Evolutionary conservation across 2,113 vertebrate genomes (phyloP), one percentile per base, ranked within the genome.

Genomic region (Megaleporinus macrocephalus): DNA sequence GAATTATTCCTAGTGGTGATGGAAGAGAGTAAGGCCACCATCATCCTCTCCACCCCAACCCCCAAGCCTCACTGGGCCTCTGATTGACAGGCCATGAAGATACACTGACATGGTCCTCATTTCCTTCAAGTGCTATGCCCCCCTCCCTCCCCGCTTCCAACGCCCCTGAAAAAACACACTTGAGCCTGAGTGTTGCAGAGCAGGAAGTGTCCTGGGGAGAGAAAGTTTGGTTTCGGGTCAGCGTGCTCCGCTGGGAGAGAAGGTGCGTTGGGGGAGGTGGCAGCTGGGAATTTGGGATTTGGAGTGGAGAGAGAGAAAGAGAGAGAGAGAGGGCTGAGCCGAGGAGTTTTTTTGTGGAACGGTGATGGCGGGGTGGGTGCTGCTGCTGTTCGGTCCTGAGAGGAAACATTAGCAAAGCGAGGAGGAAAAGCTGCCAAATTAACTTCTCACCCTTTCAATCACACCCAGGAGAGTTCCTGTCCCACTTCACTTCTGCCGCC

Each of bases 381-480:
- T 73, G 82, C 93, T 95, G 95, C 94, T 89, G 92, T 95, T 96
- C 94, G 95, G 91, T 83, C 92, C 89, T 91, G 89, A 93, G 93
- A 93, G 93, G 96, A 96, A 96, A 95, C 96, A 94, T 97, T 97
- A 97, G 96, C 95, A 97, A 97, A 96, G 96, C 95, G 94, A 94
- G 96, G 94, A 97, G 96, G 96, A 95, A 94, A 97, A 97, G 95
- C 96, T 97, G 97, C 96, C 98, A 98, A 97, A 99, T 98, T 98
- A 99, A 98, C 97, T 97, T 98, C 96, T 98, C 96, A 97, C 97
- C 97, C 96, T 97, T 96, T 98, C 97, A 98, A 99, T 98, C 98
- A 98, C 97, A 97, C 98, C 97, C 97, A 93, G 94, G 97, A 98
- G 97, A 95, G 95, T 97, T 97, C 95, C 95, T 95, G 94, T 93